Evolutionary conservation across 2,888 invertebrate species (phyloP).

Genomic region (Drosophila parthenogenetica): DNA sequence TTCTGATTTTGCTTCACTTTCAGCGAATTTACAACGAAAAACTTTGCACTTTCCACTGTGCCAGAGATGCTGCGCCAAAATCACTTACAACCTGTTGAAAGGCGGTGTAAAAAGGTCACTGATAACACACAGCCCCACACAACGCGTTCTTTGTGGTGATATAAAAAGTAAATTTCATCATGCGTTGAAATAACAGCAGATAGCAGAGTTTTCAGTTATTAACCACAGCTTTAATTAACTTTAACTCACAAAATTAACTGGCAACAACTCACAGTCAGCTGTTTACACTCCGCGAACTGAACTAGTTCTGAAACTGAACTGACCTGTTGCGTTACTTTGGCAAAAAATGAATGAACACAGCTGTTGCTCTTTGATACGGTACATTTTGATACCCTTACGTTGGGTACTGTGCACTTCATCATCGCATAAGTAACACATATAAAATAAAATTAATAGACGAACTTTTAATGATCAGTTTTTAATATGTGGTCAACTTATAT

Average conservation of each 20-base stretch:
- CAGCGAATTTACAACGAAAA: neutral
- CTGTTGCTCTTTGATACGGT: neutral
- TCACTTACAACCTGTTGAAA: neutral
- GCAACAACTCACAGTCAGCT: slow-evolving; percentile 7
- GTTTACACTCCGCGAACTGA: slow-evolving; percentile 17
- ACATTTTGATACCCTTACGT: neutral
- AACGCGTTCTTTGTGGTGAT: neutral
- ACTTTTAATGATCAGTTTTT: neutral
- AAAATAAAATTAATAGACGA: neutral
- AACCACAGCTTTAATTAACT: slow-evolving; percentile 2
- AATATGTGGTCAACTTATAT: no score
- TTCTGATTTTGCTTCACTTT: neutral
- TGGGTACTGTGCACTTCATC: neutral
- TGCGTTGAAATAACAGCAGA: slow-evolving; percentile 7
- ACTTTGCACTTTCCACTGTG: slow-evolving; percentile 7
- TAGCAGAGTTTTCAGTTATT: neutral
- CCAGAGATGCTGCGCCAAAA: slow-evolving; percentile 1
- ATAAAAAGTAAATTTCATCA: slow-evolving; percentile 9
- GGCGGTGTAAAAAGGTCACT: neutral
- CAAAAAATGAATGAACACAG: slow-evolving; percentile 10
- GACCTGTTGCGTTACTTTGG: slow-evolving; percentile 10
- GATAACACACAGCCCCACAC: neutral
- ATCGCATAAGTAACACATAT: neutral
- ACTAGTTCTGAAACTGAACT: slow-evolving; percentile 30
- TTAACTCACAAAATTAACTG: neutral